Evolutionary conservation across 2,888 invertebrate species (phyloP).

Genomic region (Agrypnus murinus): DNA sequence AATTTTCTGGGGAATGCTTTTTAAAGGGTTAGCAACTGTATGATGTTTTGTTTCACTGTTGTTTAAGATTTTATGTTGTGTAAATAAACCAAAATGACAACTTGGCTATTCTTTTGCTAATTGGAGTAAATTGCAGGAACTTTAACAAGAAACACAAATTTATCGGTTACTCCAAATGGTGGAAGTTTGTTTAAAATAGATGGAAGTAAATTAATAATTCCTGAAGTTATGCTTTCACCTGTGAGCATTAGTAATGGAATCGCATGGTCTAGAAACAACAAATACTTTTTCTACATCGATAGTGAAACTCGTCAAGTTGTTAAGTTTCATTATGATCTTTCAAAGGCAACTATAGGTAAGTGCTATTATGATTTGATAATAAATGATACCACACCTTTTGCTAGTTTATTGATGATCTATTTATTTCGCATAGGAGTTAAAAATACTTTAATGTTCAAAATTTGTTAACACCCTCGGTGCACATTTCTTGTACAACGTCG

Average conservation of each 20-base stretch:
- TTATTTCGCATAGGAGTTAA: no score
- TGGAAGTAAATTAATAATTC: constrained; percentile 51
- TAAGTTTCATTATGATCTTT: constrained; percentile 79
- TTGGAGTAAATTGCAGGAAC: constrained; percentile 16
- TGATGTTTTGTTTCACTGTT: not conserved
- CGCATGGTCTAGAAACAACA: constrained; percentile 80
- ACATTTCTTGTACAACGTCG: no score
- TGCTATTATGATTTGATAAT: no score
- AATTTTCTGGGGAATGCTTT: not conserved
- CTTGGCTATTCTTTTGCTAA: not conserved
- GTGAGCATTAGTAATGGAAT: constrained; percentile 84
- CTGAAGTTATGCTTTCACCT: constrained; percentile 57
- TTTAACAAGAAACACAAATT: constrained; percentile 15
- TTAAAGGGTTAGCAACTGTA: not conserved
- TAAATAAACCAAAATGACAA: not conserved
- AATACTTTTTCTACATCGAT: constrained; percentile 84
- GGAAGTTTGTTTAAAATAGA: constrained; percentile 54
- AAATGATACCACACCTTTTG: no score
- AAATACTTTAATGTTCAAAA: no score
- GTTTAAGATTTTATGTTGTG: not conserved
- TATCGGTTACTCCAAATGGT: constrained; percentile 52
- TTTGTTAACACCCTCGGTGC: no score
- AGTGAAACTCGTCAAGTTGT: constrained; percentile 77
- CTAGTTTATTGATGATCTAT: no score
- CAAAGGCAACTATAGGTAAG: constrained; percentile 70